Percentiles rank a stretch among this genome's conserved stretches.
Evolutionary conservation across 2,113 vertebrate species (phyloP).

Genomic region (Myocastor coypus): DNA sequence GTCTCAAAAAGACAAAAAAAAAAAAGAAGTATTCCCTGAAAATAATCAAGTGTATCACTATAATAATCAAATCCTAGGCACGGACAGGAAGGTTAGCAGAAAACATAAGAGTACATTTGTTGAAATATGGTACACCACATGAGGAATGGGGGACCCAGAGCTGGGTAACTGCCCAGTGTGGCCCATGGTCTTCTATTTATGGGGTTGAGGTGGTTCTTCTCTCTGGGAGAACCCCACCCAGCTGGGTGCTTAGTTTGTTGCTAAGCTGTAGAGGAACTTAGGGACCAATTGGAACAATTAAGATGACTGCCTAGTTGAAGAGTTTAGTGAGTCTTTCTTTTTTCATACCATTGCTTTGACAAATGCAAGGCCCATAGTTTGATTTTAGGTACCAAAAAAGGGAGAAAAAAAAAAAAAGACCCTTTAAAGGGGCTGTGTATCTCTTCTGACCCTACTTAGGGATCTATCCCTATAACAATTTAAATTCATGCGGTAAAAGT

Average conservation of each 20-base stretch:
- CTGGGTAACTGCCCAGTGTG: neutral
- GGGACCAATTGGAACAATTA: neutral
- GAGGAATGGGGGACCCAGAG: neutral
- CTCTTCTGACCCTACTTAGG: neutral
- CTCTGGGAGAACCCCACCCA: neutral
- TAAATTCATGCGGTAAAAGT: neutral
- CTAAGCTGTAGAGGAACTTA: neutral
- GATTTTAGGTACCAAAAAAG: no score
- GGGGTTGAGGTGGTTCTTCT: neutral
- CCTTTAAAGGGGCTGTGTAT: neutral
- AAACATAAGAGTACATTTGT: neutral
- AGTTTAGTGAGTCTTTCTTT: no score
- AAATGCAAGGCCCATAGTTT: no score
- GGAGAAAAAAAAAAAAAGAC: no score
- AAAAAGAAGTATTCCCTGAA: slow-evolving; percentile 33
- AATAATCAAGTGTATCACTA: neutral
- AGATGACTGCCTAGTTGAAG: neutral
- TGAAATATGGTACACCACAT: neutral
- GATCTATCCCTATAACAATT: neutral
- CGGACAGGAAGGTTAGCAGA: neutral
- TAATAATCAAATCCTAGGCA: slow-evolving; percentile 27
- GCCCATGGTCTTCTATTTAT: neutral
- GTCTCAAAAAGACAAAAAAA: no score
- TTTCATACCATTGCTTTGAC: no score
- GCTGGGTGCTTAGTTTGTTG: neutral